These are phyloP conservation scores for Cichladusa arquata DNA, from an alignment of 2,113 vertebrate genomes.

Conservation along the genomic window DNA sequence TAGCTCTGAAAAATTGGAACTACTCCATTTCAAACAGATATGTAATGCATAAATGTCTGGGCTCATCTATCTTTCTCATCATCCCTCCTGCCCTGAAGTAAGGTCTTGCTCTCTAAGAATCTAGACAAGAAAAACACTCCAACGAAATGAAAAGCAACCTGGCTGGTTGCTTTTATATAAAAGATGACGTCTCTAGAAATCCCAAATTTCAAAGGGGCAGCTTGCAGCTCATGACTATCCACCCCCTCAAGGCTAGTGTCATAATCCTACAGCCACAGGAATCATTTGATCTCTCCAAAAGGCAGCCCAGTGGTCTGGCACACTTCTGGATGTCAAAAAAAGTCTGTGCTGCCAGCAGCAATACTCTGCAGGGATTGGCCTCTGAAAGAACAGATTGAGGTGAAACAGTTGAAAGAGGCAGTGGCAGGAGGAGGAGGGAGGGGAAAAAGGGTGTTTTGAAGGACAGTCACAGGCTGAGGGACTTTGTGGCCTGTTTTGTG, in stretches of 20 bases:
- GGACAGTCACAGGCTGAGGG: neutral
- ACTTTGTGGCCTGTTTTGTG: neutral
- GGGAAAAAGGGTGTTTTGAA: neutral
- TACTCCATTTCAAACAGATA: constrained; percentile 26
- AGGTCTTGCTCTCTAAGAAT: constrained; percentile 32
- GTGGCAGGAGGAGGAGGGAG: neutral
- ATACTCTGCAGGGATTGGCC: neutral
- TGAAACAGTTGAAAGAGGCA: neutral
- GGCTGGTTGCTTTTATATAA: neutral
- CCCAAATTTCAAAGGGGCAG: constrained; percentile 53
- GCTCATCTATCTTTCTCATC: constrained; percentile 15
- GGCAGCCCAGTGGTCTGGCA: constrained; percentile 35
- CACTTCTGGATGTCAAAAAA: constrained; percentile 38
- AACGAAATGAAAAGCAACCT: constrained; percentile 46
- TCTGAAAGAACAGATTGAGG: constrained; percentile 37
- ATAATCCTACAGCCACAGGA: constrained; percentile 4
- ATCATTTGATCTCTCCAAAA: constrained; percentile 46
- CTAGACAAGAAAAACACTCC: constrained; percentile 9
- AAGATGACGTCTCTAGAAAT: constrained; percentile 56
- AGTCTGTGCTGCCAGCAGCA: constrained; percentile 1
- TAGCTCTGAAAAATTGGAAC: neutral
- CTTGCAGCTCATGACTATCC: neutral
- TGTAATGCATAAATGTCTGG: neutral
- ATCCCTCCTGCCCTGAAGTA: constrained; percentile 18
- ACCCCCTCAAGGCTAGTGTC: constrained; percentile 38